Evolutionary conservation across 2,113 vertebrate species (phyloP), one percentile per base, ranked within the genome.

Genomic region (Marcusenius ussheri): DNA sequence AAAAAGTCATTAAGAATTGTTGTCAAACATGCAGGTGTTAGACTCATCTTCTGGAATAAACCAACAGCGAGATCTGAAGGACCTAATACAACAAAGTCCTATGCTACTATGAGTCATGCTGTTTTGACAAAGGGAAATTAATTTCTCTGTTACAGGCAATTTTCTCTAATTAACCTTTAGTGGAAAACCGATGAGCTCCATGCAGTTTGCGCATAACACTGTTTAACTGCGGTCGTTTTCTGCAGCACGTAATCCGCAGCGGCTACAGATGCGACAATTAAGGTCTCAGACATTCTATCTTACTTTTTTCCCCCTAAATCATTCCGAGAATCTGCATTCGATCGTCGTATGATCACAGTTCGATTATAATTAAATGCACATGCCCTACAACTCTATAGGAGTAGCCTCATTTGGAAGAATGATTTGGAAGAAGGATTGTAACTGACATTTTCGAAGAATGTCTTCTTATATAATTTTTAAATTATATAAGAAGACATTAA

Each of bases 111-210:
- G 88, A 74, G 88, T 88, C 88, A 88, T 88, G 56, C 88, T 74
- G 88, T 74, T 56, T 88, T 70, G 88, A 49, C 88, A 88, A 88
- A 88, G 45, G 88, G 45, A 74, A 74, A 88, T 88, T 70, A 88
- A 88, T 88, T 88, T 88, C 88, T 88, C 19, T 88, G 53, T 88
- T 62, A 88, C 35, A 62, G 87, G 87, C 87, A 88, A 88, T 88
- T 88, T 70, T 88, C 88, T 88, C 62, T 74, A 88, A 88, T 88
- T 70, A 88, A 88, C 88, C 56, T 70, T 88, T 88, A 88, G 45
- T 74, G 39, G 53, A 88, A 62, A 88, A 62, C 39, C 42, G 87
- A 88, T 62, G 87, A 88, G 87, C 53, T 88, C 19, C 24, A 62
- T 56, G 53, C 19, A 58, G 53, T 88, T 58, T 58, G 87, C 21